Conservation (phyloP, 2,797 vertebrate species). For the Sarcoramphus papa region DNA sequence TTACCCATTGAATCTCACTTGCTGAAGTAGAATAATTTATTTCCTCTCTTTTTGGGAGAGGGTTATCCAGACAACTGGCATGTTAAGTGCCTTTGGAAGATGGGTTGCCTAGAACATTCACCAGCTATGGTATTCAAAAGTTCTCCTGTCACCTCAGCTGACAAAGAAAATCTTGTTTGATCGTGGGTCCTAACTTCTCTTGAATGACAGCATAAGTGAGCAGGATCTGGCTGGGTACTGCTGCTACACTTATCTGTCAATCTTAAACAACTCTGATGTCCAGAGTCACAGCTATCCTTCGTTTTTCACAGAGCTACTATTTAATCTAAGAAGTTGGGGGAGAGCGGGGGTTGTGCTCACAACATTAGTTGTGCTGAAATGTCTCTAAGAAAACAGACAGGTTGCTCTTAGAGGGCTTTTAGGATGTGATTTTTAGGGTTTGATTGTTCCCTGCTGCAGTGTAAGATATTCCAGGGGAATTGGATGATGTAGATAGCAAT, state of each 20-base stretch:
- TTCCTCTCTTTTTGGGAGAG: neutral
- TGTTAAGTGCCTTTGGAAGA: neutral
- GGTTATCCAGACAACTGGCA: neutral
- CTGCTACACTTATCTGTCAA: neutral
- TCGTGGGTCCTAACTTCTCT: neutral
- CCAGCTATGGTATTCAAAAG: neutral
- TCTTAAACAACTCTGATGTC: neutral
- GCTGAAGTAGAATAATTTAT: neutral
- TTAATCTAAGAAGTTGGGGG: neutral
- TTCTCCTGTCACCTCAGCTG: neutral
- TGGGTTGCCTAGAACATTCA: neutral
- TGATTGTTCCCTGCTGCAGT: neutral
- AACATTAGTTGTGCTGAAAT: neutral
- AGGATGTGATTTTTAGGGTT: neutral
- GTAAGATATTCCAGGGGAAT: neutral
- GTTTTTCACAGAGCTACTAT: neutral
- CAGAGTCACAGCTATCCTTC: neutral
- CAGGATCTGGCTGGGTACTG: neutral
- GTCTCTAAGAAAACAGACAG: neutral
- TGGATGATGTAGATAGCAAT: neutral
- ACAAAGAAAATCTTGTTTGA: neutral
- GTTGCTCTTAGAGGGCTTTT: neutral
- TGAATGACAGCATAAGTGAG: neutral
- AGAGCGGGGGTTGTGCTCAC: too few relatives aligned
- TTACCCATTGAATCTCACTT: neutral